These are phyloP conservation scores for Todiramphus saurophagus DNA, from an alignment of 2,113 vertebrate species.

Conservation along the genomic window DNA sequence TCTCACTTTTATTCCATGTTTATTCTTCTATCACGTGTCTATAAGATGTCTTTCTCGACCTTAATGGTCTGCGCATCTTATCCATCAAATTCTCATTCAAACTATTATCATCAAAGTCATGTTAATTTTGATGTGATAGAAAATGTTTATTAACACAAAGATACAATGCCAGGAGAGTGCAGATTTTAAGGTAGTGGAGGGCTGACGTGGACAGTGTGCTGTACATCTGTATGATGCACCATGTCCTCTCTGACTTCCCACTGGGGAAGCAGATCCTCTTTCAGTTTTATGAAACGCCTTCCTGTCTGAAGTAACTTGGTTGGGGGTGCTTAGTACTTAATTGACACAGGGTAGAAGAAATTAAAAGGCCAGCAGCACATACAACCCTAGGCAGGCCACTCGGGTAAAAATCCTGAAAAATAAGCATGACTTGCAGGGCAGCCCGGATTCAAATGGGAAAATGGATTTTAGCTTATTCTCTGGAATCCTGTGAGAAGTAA, in stretches of 20 bases:
- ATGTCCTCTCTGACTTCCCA: neutral
- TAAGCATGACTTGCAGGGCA: neutral
- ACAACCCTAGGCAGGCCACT: neutral
- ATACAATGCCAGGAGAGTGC: neutral
- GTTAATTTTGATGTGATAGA: neutral
- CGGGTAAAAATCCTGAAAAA: neutral
- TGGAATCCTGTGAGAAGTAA: neutral
- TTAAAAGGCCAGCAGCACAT: neutral
- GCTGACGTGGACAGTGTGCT: neutral
- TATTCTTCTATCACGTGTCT: neutral
- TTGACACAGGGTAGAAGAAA: neutral
- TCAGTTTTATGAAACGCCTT: neutral
- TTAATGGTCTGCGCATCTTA: neutral
- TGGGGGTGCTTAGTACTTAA: neutral
- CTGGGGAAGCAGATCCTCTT: conserved; percentile 27
- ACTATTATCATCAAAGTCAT: accelerated
- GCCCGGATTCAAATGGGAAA: neutral
- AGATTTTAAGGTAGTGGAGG: neutral
- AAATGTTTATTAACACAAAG: neutral
- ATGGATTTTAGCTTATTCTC: neutral
- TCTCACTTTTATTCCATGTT: neutral
- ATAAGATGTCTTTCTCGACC: neutral
- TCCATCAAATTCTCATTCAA: neutral
- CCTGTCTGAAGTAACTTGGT: neutral
- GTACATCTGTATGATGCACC: neutral